These are phyloP conservation scores for Genyomyrus donnyi DNA, from an alignment of 2,113 vertebrate species.

Conservation along the genomic window DNA sequence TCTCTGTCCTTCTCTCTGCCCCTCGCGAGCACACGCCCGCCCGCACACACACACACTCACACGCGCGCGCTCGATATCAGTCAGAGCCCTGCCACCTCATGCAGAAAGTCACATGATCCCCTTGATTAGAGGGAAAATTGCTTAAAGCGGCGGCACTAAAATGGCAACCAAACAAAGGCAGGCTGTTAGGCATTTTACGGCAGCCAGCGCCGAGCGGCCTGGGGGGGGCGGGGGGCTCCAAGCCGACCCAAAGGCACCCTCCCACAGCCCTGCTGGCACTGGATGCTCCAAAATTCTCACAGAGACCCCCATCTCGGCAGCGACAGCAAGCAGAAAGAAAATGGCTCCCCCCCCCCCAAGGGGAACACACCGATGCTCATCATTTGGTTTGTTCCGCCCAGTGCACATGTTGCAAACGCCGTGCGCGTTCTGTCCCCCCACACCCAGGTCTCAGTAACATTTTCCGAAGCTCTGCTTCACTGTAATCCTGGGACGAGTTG, in stretches of 20 bases:
- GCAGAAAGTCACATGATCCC: slow-evolving; percentile 65
- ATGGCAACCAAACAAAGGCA: slow-evolving; percentile 64
- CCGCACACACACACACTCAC: slow-evolving; percentile 23
- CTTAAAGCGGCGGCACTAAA: slow-evolving; percentile 64
- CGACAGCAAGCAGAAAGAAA: slow-evolving; percentile 59
- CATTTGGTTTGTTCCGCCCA: background rate
- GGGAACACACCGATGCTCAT: background rate
- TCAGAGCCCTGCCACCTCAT: slow-evolving; percentile 59
- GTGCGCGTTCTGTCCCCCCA: background rate
- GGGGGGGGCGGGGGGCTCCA: slow-evolving; percentile 12
- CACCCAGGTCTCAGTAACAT: background rate
- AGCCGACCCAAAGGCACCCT: background rate
- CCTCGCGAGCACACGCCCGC: background rate
- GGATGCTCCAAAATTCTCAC: slow-evolving; percentile 40
- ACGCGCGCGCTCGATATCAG: slow-evolving; percentile 44
- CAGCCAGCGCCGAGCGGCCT: background rate
- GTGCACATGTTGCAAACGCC: background rate
- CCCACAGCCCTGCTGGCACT: slow-evolving; percentile 47
- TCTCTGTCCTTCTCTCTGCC: slow-evolving; percentile 15
- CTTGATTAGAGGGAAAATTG: slow-evolving; percentile 68
- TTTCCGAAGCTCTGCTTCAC: background rate
- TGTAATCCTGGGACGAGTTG: background rate
- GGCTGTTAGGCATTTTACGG: slow-evolving; percentile 45
- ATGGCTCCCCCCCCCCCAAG: slow-evolving; percentile 52
- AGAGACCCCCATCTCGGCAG: slow-evolving; percentile 58